Base-by-base conservation (phyloP, 2,888 invertebrate genomes). In the Adelphocoris suturalis region DNA sequence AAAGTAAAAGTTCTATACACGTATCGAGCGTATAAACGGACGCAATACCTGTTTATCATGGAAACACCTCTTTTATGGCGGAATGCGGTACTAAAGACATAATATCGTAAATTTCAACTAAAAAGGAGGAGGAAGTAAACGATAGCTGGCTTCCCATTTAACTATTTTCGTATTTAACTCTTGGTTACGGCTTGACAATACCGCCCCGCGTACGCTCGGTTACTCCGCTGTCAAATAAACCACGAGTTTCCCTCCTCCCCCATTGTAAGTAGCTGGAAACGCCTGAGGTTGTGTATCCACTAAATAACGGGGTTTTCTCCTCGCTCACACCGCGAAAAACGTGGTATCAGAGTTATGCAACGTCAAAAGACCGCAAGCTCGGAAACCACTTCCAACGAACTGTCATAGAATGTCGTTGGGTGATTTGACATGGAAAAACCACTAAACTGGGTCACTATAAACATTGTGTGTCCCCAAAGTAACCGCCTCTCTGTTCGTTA, bases 161-260 rank as follows among this genome's bases (percentile, higher is more conserved):
- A 68, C 68, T 68, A 68, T 68, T 68, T 68, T 68, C 68, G 68
- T 68, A 68, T 68, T 68, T 68, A 68, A 68, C 68, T 68, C 68
- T 68, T 68, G 68, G 68, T 68, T 68, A 68, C 68, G 23, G 68
- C 23, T 68, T 68, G 68, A 68, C 68, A 68, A 68, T 68, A 68
- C 68, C 68, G 57, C 57, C 57, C n/a, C n/a, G 23, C 68, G 68
- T 23, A 68, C 68, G 68, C 68, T 68, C 13, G 68, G 68, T 68
- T 68, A 68, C 68, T 13, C 68, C 23, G 68, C 68, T 23, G 68
- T 68, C 68, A 68, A 68, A 68, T 68, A 68, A 68, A 68, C 23
- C 68, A 68, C 23, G 11, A n/a, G 19, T 19, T n/a, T n/a, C 68
- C 23, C 19, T 12, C 27, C 68, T 3, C 27, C 68, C 19, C 68